phyloP scores from a whole-genome alignment of 2,888 invertebrate species.

The Phortica okadai region DNA sequence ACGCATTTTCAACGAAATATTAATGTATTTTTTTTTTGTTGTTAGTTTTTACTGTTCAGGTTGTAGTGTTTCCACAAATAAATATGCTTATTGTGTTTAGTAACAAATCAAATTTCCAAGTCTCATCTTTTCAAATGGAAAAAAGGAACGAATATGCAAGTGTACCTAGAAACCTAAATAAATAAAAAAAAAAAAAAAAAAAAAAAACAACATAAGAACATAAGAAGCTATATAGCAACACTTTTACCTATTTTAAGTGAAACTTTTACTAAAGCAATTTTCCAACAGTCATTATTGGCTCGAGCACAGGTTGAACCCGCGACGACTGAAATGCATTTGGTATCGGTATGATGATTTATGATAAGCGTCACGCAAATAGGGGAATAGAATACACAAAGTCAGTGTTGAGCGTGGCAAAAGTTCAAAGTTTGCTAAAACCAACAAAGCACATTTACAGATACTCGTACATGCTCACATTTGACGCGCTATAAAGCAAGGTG shows the following conservation, averaged over 20 bases:
- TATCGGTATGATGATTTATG: slow-evolving; percentile 47
- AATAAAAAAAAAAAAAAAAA: not conserved
- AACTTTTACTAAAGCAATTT: slow-evolving; percentile 29
- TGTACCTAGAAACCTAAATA: too few species aligned
- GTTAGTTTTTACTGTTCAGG: too few species aligned
- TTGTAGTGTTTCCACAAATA: too few species aligned
- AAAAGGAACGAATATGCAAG: too few species aligned
- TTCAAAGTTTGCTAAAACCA: slow-evolving; percentile 30
- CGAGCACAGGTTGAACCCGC: slow-evolving; percentile 1
- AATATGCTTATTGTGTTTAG: too few species aligned
- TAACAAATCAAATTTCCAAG: too few species aligned
- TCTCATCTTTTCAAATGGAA: too few species aligned
- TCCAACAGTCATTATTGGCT: slow-evolving; percentile 14
- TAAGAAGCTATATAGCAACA: slow-evolving; percentile 10
- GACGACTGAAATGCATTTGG: slow-evolving; percentile 56
- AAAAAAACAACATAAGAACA: not conserved
- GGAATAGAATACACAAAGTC: slow-evolving; percentile 36
- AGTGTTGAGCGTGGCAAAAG: slow-evolving; percentile 16
- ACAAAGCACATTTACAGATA: slow-evolving; percentile 30
- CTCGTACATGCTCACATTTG: slow-evolving; percentile 17
- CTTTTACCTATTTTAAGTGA: slow-evolving; percentile 15
- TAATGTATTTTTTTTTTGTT: too few species aligned
- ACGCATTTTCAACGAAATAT: too few species aligned
- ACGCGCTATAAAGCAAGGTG: not conserved
- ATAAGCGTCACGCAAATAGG: slow-evolving; percentile 65